Evolutionary conservation across 2,797 vertebrate species (phyloP).

Genomic region (Thalassophryne amazonica): DNA sequence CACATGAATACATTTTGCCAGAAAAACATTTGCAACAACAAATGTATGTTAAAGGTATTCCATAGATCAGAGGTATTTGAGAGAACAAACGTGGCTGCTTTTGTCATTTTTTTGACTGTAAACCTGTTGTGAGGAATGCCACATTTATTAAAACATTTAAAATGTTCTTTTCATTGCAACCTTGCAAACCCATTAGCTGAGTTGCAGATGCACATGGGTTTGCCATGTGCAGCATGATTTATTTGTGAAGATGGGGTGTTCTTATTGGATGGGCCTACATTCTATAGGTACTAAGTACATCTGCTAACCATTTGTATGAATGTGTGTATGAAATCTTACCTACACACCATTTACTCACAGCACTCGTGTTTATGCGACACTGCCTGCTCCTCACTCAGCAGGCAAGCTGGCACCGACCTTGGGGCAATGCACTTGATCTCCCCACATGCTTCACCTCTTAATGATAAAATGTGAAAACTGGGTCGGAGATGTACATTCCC

Average conservation of each 20-base stretch:
- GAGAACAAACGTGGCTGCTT: too few species aligned
- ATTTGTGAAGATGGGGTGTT: constrained; percentile 36
- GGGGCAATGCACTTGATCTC: constrained; percentile 64
- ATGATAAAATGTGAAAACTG: constrained; percentile 77
- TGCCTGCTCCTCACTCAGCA: constrained; percentile 47
- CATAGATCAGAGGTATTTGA: too few species aligned
- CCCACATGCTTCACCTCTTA: constrained; percentile 60
- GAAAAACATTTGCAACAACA: too few species aligned
- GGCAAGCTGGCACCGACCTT: constrained; percentile 57
- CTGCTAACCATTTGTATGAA: constrained; percentile 38
- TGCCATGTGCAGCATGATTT: constrained; percentile 18
- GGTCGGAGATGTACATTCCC: constrained; percentile 74
- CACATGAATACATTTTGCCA: too few species aligned
- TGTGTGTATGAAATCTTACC: constrained; percentile 29
- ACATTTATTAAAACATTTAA: neutral
- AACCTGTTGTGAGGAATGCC: neutral
- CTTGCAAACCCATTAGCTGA: neutral
- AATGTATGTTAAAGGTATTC: too few species aligned
- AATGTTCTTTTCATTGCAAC: neutral
- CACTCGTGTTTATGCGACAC: constrained; percentile 33
- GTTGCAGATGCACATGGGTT: neutral
- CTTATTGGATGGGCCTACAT: constrained; percentile 8
- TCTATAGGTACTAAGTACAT: constrained; percentile 21
- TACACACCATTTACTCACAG: constrained; percentile 38
- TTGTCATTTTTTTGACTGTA: neutral